phyloP scores from a whole-genome alignment of 1,140 invertebrate species.

The Portunus trituberculatus region DNA sequence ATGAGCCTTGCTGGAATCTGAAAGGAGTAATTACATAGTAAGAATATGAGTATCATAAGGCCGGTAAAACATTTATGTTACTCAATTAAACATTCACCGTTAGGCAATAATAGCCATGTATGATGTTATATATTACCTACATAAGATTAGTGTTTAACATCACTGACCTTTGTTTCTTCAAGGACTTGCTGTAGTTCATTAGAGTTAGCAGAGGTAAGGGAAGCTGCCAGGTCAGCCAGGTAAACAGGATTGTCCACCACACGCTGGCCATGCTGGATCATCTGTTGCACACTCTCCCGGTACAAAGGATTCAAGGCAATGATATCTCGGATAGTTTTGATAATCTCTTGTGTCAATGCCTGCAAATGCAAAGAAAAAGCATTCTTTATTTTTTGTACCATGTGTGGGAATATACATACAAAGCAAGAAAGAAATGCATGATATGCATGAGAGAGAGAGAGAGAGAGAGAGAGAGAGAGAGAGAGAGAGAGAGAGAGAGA shows the following conservation, averaged over 20 bases:
- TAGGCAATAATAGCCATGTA: no score
- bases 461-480: no score
- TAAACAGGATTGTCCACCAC: slow-evolving; percentile 99
- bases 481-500: no score
- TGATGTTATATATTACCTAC: no score
- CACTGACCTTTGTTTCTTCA: slow-evolving; percentile 93
- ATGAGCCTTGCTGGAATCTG: slow-evolving; percentile 96
- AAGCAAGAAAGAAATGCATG: no score
- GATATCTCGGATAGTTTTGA: slow-evolving; percentile 98
- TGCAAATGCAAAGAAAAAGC: slow-evolving; percentile 79
- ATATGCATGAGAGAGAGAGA: no score
- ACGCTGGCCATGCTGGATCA: slow-evolving; percentile 96
- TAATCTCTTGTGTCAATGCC: slow-evolving; percentile 97
- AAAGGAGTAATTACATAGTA: slow-evolving; percentile 76
- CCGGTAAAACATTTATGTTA: no score
- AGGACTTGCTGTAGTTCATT: slow-evolving; percentile 95
- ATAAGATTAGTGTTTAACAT: no score
- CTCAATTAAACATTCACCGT: no score
- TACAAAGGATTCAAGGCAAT: slow-evolving; percentile 97
- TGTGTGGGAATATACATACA: no score
- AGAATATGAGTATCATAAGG: no score
- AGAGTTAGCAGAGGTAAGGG: slow-evolving; percentile 95
- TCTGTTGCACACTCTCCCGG: slow-evolving; percentile 90
- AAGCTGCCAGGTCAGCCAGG: slow-evolving; percentile 96
- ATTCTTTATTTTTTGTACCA: background rate